phyloP scores from a whole-genome alignment of 2,888 invertebrate species.

The Slavum lentiscoides region DNA sequence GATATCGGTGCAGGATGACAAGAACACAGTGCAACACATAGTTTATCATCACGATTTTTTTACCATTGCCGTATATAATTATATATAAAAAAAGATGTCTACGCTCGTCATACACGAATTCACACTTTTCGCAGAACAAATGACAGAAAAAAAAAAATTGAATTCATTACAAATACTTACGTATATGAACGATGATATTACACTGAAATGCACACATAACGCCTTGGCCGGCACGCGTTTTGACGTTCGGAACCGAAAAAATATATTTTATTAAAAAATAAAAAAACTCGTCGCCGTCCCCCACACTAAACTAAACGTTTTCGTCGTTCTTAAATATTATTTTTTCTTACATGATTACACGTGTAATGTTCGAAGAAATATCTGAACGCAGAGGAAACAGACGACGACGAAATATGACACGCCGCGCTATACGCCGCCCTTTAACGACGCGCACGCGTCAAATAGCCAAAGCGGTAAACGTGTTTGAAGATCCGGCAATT shows the following conservation, averaged over 20 bases:
- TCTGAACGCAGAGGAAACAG: constrained; percentile 12
- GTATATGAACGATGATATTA: not conserved
- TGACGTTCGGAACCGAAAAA: constrained; percentile 25
- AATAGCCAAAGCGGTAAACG: not conserved
- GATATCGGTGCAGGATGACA: too few species aligned
- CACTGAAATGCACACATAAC: not conserved
- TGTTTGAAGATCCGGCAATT: constrained; percentile 1
- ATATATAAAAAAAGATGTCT: too few species aligned
- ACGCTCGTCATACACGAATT: too few species aligned
- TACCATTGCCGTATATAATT: too few species aligned
- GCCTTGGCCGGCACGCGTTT: too few species aligned
- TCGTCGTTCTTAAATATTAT: not conserved
- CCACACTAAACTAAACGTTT: constrained; percentile 14
- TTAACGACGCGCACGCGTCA: not conserved
- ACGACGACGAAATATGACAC: constrained; percentile 35
- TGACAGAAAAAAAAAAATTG: too few species aligned
- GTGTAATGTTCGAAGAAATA: constrained; percentile 5
- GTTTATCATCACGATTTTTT: too few species aligned
- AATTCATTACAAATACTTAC: too few species aligned
- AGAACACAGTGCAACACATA: too few species aligned
- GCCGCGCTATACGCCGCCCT: not conserved
- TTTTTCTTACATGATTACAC: too few species aligned
- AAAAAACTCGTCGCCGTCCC: too few species aligned
- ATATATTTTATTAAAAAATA: not conserved
- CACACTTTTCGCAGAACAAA: too few species aligned